Base-by-base conservation (phyloP, 2,888 invertebrate species). In the Uropetala carovei region DNA sequence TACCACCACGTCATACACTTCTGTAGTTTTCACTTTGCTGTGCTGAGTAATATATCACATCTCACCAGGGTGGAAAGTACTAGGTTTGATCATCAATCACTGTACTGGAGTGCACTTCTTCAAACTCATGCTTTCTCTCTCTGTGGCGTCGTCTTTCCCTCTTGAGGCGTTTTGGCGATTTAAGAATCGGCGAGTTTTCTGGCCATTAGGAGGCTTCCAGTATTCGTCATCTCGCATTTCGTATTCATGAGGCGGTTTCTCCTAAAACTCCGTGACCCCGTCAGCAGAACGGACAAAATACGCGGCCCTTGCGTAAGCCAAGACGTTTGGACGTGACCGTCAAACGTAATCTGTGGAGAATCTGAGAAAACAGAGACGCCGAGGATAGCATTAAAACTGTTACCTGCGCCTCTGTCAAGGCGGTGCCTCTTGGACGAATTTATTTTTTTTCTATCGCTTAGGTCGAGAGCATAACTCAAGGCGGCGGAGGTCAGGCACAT, bases 291-390 rank as follows among this genome's bases (percentile, higher is more conserved):
- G 18, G 60, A 43, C 68, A 16, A 89, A 56, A 89, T 60, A 27
- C 60, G 60, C 30, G 13, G 82, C 57, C 83, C 83, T 83, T 83
- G 57, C 89, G 89, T 89, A 89, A 89, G 89, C 64, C 68, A 89
- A 68, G 89, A 22, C 89, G 43, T 43, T 30, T 14, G 64, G 89
- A 68, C 89, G 43, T 43, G 89, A 68, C 64, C 64, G 13, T 43
- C 89, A 27, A 30, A 14, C 14, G 86, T 43, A 43, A 43, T 60
- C 89, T 68, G 75, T 64, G 43, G 64, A 43, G 43, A 56, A 89
- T 89, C 43, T 89, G 10, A 89, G n/a, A 43, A 43, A 68, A n/a
- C 16, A n/a, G 27, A 64, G 64, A 89, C 64, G 89, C 64, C 64
- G 5, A 56, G 60, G 59, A 18, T 89, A 43, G 43, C 64, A 13